Percentiles rank a stretch among this genome's conserved stretches.
Evolutionary conservation across 2,888 invertebrate genomes (phyloP).

Genomic region (Lasioglossum morio): DNA sequence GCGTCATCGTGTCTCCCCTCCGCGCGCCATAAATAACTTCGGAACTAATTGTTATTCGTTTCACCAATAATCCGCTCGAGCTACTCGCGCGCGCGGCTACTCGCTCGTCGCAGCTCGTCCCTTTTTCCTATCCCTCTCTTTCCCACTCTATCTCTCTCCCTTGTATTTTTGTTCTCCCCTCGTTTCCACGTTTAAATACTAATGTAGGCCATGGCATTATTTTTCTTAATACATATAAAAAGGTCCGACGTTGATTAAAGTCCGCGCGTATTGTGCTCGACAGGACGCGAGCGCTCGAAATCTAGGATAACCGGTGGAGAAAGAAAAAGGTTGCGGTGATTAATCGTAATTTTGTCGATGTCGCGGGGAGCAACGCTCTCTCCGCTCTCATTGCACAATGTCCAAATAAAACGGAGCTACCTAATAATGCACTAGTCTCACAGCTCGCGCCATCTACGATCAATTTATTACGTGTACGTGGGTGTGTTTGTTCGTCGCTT

Average conservation of each 20-base stretch:
- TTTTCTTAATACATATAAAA: conserved; percentile 71
- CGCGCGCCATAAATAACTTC: conserved; percentile 21
- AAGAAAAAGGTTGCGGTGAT: neutral
- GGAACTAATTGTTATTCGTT: conserved; percentile 24
- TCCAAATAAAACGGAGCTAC: conserved; percentile 22
- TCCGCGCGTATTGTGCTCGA: conserved; percentile 12
- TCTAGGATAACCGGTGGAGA: conserved; percentile 17
- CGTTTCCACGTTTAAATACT: conserved; percentile 74
- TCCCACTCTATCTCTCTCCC: conserved; percentile 14
- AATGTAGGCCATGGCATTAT: conserved; percentile 81
- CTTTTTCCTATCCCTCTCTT: neutral
- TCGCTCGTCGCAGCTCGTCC: conserved; percentile 29
- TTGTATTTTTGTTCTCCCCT: conserved; percentile 24
- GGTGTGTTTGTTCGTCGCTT: neutral
- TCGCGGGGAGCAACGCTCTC: conserved; percentile 21
- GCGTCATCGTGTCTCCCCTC: neutral
- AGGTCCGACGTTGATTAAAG: conserved; percentile 62
- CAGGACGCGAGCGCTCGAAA: neutral
- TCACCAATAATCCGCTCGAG: neutral
- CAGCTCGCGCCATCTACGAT: conserved; percentile 29
- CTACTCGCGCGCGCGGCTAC: conserved; percentile 34
- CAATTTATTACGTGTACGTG: conserved; percentile 9
- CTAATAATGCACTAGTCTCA: conserved; percentile 20
- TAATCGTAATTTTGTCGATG: neutral
- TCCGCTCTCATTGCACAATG: conserved; percentile 22